These are phyloP conservation scores for Archips crataeganus DNA, from an alignment of 2,888 invertebrate species.

Conservation along the genomic window DNA sequence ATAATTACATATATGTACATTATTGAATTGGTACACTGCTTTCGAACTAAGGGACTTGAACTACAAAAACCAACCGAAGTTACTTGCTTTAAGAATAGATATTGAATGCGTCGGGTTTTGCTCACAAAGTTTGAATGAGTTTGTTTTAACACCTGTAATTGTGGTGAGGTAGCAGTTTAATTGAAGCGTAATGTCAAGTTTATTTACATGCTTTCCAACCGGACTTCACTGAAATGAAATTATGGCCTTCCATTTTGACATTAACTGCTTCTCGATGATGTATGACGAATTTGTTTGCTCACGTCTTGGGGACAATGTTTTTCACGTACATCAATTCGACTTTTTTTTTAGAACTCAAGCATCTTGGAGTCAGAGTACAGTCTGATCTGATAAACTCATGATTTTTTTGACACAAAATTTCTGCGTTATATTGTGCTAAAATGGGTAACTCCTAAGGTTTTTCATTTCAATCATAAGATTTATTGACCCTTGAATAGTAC, in stretches of 20 bases:
- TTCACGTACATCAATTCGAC: too few relatives aligned
- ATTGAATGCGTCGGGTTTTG: background rate
- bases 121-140: constrained; percentile 11
- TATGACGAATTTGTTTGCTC: background rate
- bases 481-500: too few relatives aligned
- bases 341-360: too few relatives aligned
- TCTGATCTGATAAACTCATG: too few relatives aligned
- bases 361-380: too few relatives aligned
- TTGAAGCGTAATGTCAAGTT: constrained; percentile 29
- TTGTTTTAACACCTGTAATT: constrained; percentile 32
- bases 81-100: background rate
- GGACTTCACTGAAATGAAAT: background rate
- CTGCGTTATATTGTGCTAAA: too few relatives aligned
- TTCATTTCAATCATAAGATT: too few relatives aligned
- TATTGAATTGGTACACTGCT: constrained; percentile 23
- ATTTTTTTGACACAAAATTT: too few relatives aligned
- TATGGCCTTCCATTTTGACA: background rate
- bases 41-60: background rate
- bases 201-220: constrained; percentile 13
- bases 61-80: background rate
- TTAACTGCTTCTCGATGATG: constrained; percentile 1
- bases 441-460: too few relatives aligned
- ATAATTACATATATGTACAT: constrained; percentile 20
- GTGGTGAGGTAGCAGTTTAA: constrained; percentile 13
- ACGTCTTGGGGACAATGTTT: background rate